Percentiles rank a stretch among this genome's conserved stretches.
Evolutionary conservation across 2,888 invertebrate species (phyloP).

Genomic region (Platycheirus rosarum): DNA sequence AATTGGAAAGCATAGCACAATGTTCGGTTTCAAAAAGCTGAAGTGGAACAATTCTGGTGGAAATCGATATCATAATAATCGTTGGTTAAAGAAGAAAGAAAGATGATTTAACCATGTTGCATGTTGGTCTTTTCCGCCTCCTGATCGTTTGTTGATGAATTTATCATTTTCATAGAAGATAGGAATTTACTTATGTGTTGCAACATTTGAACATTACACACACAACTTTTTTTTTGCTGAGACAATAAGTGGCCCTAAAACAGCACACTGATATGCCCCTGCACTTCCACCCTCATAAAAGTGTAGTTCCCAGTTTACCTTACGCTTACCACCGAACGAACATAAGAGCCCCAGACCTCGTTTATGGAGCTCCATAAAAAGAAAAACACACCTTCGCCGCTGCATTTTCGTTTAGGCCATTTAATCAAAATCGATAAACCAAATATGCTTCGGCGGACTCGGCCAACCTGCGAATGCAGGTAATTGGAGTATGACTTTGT

Average conservation of each 20-base stretch:
- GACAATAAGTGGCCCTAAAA: background rate
- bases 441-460: constrained; percentile 36
- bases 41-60: no score
- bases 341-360: constrained; percentile 12
- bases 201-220: no score
- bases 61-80: no score
- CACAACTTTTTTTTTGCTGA: background rate
- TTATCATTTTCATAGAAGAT: no score
- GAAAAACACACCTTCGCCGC: constrained; percentile 58
- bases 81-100: no score
- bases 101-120: no score
- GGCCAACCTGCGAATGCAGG: constrained; percentile 54
- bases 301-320: constrained; percentile 42
- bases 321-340: constrained; percentile 2
- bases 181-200: no score
- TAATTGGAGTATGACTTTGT: constrained; percentile 70
- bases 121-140: no score
- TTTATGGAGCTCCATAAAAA: constrained; percentile 15
- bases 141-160: no score
- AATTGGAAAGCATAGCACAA: no score
- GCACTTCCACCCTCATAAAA: background rate
- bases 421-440: constrained; percentile 65
- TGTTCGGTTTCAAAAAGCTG: no score
- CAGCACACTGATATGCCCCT: constrained; percentile 11
- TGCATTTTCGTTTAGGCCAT: constrained; percentile 65